Evolutionary conservation across 2,888 invertebrate species (phyloP).

Genomic region (Odontocerum albicorne): DNA sequence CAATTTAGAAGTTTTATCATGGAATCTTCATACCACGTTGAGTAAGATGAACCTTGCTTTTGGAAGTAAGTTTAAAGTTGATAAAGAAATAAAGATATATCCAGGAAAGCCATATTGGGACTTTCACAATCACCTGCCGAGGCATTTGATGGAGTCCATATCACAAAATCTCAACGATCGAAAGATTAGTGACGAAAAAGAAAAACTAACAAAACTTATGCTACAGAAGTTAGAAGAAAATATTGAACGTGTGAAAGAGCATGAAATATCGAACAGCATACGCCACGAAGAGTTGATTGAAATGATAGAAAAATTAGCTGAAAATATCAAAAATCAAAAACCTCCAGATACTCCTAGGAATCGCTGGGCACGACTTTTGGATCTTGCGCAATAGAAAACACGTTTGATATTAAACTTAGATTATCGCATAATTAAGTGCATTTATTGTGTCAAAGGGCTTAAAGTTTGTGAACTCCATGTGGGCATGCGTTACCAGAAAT

Average conservation of each 20-base stretch:
- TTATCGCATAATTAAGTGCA: too few species aligned
- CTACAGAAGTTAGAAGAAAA: slow-evolving; percentile 4
- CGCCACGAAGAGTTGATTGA: neutral
- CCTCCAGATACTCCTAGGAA: neutral
- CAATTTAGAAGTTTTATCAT: slow-evolving; percentile 15
- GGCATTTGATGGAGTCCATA: slow-evolving; percentile 16
- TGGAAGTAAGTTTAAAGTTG: slow-evolving; percentile 5
- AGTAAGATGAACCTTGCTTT: neutral
- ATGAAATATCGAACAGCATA: neutral
- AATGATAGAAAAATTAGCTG: slow-evolving; percentile 1
- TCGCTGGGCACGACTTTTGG: too few species aligned
- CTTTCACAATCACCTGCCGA: slow-evolving; percentile 7
- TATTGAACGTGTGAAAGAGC: neutral
- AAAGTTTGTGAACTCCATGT: too few species aligned
- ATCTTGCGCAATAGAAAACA: too few species aligned
- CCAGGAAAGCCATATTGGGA: slow-evolving; percentile 31
- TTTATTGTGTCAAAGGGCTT: too few species aligned
- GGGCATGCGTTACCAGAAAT: too few species aligned
- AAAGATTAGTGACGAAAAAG: slow-evolving; percentile 12
- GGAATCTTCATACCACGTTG: too few species aligned
- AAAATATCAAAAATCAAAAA: slow-evolving; percentile 4
- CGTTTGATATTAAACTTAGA: too few species aligned
- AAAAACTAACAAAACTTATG: neutral
- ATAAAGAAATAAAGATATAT: slow-evolving; percentile 17
- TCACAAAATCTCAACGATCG: slow-evolving; percentile 17